Percentiles rank a stretch among this genome's conserved stretches.
Evolutionary conservation across 2,113 vertebrate species (phyloP).

Genomic region (Picathartes gymnocephalus): DNA sequence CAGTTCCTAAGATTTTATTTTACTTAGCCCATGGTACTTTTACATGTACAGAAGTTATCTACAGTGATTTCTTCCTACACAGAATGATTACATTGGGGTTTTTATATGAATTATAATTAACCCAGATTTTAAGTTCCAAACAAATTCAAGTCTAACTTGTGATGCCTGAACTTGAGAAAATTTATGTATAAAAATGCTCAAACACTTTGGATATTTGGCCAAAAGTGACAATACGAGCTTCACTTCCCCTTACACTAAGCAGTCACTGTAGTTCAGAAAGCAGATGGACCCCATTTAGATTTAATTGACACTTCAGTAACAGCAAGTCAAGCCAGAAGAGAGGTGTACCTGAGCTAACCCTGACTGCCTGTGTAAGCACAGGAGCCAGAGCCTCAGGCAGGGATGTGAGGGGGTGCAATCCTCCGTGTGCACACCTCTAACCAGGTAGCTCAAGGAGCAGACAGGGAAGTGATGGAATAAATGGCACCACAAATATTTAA

Average conservation of each 20-base stretch:
- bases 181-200: not conserved
- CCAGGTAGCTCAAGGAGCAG: not conserved
- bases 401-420: not conserved
- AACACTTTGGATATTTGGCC: not conserved
- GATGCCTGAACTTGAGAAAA: not conserved
- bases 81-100: not conserved
- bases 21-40: not conserved
- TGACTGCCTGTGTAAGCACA: not conserved
- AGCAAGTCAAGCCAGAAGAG: not conserved
- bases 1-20: not conserved
- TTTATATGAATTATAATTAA: not conserved
- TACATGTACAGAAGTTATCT: not conserved
- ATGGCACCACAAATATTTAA: not conserved
- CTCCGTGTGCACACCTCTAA: not conserved
- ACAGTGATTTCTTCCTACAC: not conserved
- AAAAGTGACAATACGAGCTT: not conserved
- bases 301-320: not conserved
- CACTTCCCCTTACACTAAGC: not conserved
- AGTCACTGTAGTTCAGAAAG: not conserved
- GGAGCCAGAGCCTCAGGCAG: not conserved
- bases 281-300: not conserved
- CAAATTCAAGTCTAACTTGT: not conserved
- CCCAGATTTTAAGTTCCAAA: not conserved
- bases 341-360: not conserved
- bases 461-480: not conserved